A percentile compares a stretch with the other conserved stretches of the same genome.
Conservation (phyloP, 2,113 vertebrate genomes). For the Carassius auratus region DNA sequence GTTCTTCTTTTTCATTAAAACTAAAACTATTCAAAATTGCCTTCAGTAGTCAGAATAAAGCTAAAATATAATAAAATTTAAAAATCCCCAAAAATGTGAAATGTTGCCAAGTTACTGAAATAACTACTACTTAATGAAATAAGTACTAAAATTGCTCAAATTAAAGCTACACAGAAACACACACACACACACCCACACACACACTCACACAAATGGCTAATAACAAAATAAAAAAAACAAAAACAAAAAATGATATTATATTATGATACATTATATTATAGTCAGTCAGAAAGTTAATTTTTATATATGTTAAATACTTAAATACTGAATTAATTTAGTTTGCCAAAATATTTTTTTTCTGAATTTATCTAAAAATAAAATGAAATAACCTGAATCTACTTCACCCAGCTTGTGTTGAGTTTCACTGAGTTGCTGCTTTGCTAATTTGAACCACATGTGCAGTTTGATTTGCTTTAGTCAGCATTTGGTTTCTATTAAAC, state of each 20-base stretch:
- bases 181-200: too few species aligned
- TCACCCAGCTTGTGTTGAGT: not conserved
- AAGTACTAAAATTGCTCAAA: not conserved
- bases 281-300: not conserved
- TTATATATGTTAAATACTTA: not conserved
- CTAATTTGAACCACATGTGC: conserved; percentile 55
- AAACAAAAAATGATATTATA: too few species aligned
- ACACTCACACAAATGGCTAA: too few species aligned
- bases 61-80: not conserved
- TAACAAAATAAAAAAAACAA: too few species aligned
- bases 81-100: not conserved
- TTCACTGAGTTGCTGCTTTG: conserved; percentile 30
- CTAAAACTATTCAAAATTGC: not conserved
- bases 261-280: not conserved
- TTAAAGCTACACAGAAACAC: not conserved
- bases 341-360: not conserved
- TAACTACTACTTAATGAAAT: too few species aligned
- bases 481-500: conserved; percentile 59
- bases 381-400: not conserved
- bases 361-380: not conserved
- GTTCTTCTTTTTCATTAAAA: not conserved
- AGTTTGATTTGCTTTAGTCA: conserved; percentile 51
- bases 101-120: too few species aligned
- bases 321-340: not conserved
- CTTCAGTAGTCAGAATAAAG: not conserved